Percentiles rank a stretch among this genome's conserved stretches.
Evolutionary conservation across 2,797 vertebrate species (phyloP).

Genomic region (Coracias cyanogaster): DNA sequence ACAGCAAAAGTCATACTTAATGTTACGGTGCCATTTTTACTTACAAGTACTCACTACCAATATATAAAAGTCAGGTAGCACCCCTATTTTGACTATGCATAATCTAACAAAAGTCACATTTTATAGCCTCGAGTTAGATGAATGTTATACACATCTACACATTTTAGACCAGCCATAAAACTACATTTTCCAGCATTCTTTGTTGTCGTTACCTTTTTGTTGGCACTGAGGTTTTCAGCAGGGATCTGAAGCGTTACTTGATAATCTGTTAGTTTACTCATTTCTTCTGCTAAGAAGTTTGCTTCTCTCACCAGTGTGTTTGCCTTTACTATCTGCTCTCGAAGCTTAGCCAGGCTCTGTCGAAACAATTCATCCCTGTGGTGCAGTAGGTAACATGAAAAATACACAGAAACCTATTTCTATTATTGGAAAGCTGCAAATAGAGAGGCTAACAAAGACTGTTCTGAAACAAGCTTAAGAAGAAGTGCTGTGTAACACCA

Average conservation of each 20-base stretch:
- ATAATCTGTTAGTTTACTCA: slow-evolving; percentile 95
- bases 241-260: slow-evolving; percentile 98
- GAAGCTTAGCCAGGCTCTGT: slow-evolving; percentile 93
- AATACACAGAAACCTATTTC: slow-evolving; percentile 58
- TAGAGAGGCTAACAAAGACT: background rate
- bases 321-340: slow-evolving; percentile 95
- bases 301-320: slow-evolving; percentile 96
- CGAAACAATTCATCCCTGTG: slow-evolving; percentile 95
- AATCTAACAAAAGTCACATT: background rate
- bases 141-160: fast-evolving
- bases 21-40: background rate
- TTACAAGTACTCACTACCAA: background rate
- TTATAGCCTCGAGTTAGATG: background rate
- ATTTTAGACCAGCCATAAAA: background rate
- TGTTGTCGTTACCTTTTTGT: slow-evolving; percentile 89
- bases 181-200: background rate
- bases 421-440: slow-evolving; percentile 63
- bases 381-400: slow-evolving; percentile 49
- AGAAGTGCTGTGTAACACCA: background rate
- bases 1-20: background rate
- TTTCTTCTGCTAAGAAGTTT: slow-evolving; percentile 96
- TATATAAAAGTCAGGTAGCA: background rate
- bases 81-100: background rate
- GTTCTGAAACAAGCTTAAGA: background rate
- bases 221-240: slow-evolving; percentile 96